These are phyloP conservation scores for Mactromeris polynyma DNA, from an alignment of 2,888 invertebrate species.

Conservation along the genomic window DNA sequence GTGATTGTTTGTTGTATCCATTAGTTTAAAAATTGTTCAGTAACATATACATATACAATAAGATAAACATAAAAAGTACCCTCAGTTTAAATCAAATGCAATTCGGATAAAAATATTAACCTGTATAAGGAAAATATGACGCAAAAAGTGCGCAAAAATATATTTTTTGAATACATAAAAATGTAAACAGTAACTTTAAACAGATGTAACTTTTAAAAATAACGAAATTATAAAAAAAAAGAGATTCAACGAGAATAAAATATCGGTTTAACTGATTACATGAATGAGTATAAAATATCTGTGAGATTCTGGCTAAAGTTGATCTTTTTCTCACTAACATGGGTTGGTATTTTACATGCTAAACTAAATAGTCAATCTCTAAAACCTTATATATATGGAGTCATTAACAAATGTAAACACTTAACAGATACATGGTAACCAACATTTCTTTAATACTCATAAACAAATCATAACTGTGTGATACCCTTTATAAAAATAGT, in stretches of 20 bases:
- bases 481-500: neutral
- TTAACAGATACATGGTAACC: too few species aligned
- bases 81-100: neutral
- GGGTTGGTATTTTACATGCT: too few species aligned
- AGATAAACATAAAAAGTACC: neutral
- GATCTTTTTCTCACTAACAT: too few species aligned
- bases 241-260: neutral
- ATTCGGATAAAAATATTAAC: neutral
- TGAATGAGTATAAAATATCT: neutral
- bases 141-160: neutral
- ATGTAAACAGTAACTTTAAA: conserved; percentile 4
- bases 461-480: neutral
- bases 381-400: too few species aligned
- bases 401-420: too few species aligned
- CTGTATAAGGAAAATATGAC: neutral
- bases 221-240: neutral
- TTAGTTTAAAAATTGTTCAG: too few species aligned
- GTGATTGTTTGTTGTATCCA: too few species aligned
- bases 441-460: neutral
- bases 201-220: conserved; percentile 2
- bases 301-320: neutral
- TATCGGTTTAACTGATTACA: neutral
- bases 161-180: neutral
- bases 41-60: neutral
- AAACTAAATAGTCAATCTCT: too few species aligned